These are phyloP conservation scores for Poicephalus meyeri DNA, from an alignment of 2,113 vertebrate genomes.

Conservation along the genomic window DNA sequence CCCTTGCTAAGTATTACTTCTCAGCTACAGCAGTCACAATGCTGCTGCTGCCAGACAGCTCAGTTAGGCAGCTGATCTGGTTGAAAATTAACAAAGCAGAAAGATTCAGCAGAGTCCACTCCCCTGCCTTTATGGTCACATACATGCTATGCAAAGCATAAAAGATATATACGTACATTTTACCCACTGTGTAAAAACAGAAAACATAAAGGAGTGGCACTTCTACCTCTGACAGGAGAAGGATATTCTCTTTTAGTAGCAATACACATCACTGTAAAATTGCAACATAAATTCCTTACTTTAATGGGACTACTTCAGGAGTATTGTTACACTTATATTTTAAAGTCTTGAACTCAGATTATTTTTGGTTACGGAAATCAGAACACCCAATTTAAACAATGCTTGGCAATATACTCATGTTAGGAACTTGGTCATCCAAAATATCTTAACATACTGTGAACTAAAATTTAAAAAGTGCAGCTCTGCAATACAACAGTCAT, in stretches of 20 bases:
- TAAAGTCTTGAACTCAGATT: neutral
- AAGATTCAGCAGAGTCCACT: neutral
- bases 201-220: neutral
- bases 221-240: neutral
- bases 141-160: neutral
- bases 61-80: too few relatives aligned
- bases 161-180: neutral
- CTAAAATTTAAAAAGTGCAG: neutral
- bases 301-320: neutral
- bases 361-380: neutral
- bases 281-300: neutral
- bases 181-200: neutral
- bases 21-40: neutral
- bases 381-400: neutral
- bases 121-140: neutral
- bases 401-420: neutral
- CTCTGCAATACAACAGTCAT: neutral
- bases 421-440: neutral
- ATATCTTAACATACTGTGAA: neutral
- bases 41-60: neutral
- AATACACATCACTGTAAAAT: neutral
- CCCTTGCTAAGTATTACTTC: neutral
- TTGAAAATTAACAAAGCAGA: neutral
- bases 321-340: neutral
- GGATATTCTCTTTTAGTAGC: neutral